These are phyloP conservation scores for Macroramphosus scolopax DNA, from an alignment of 2,797 vertebrate genomes.

Conservation along the genomic window DNA sequence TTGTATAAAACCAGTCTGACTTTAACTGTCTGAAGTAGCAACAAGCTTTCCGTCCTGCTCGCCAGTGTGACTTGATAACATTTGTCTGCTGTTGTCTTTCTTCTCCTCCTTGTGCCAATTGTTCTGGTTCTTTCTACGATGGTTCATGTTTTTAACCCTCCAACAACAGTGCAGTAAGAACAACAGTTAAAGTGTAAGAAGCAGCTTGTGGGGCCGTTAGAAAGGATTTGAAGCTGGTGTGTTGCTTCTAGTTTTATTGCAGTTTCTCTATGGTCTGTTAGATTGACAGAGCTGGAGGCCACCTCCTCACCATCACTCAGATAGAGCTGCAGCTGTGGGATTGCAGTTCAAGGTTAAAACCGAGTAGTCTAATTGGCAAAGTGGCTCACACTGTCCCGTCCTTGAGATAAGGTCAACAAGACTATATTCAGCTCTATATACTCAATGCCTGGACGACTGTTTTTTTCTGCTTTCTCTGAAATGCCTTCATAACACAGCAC, in stretches of 20 bases:
- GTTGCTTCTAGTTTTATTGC: too few species aligned
- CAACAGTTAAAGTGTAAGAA: too few species aligned
- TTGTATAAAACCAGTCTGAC: background rate
- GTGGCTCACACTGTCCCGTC: slow-evolving; percentile 69
- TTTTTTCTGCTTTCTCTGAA: slow-evolving; percentile 11
- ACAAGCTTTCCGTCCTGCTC: slow-evolving; percentile 2
- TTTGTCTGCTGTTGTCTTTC: slow-evolving; percentile 17
- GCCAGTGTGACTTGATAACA: slow-evolving; percentile 25
- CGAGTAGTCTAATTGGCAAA: slow-evolving; percentile 67
- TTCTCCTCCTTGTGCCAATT: slow-evolving; percentile 4
- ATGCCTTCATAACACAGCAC: slow-evolving; percentile 17
- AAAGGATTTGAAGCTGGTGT: too few species aligned
- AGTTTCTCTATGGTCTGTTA: too few species aligned
- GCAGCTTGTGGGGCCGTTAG: too few species aligned
- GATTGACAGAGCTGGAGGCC: slow-evolving; percentile 54
- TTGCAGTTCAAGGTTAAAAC: slow-evolving; percentile 74
- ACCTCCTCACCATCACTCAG: slow-evolving; percentile 46
- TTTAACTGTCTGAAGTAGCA: slow-evolving; percentile 24
- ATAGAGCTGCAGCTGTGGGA: slow-evolving; percentile 75
- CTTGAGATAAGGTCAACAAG: slow-evolving; percentile 74
- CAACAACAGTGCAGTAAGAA: too few species aligned
- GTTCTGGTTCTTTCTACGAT: too few species aligned
- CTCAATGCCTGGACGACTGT: slow-evolving; percentile 31
- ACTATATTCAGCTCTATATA: slow-evolving; percentile 58
- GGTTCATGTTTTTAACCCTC: too few species aligned